Evolutionary conservation across 2,113 vertebrate species (phyloP), one percentile per base, ranked within the genome.

Genomic region (Galemys pyrenaicus): DNA sequence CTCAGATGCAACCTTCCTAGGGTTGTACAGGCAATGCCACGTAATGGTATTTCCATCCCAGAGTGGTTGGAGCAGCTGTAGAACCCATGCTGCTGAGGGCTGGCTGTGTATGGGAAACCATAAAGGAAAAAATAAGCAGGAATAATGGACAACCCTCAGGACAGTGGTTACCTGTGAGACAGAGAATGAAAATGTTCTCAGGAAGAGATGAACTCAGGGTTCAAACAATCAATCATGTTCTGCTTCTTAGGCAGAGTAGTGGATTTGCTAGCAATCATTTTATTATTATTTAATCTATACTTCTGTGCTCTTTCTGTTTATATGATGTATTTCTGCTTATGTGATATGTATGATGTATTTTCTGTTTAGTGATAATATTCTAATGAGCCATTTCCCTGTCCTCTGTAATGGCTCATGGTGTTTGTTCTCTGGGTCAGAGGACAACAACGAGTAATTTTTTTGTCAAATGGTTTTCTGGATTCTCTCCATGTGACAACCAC

Each of bases 391-490:
- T 68, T 54, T 78, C 74, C 30, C 35, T 37, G 73, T 32, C 15
- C n/a, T 37, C 44, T 39, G 62, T 49, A 44, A 71, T 32, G 58
- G 37, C 26, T 73, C 60, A 6, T 16, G 1, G 3, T 41, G 17
- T 3, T 16, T 30, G 46, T 24, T 68, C 8, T 0, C 26, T 24
- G 51, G 67, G 22, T 46, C 7, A 19, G 6, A 32, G 60, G 20
- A 22, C 2, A 2, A 7, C 2, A 41, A 30, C 22, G 64, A 90
- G 39, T 67, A 54, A 86, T 58, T 80, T 77, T 28, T 75, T 93
- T 49, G 54, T 90, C 65, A 88, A 41, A 32, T 60, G 75, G 44
- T 81, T 87, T 68, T 77, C 96, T 92, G 84, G 67, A 56, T 94
- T 87, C 58, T 78, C 6, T 83, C 74, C 19, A 3, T 51, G 68